Base-by-base conservation (phyloP, 2,888 invertebrate genomes). In the Odontomyia ornata region DNA sequence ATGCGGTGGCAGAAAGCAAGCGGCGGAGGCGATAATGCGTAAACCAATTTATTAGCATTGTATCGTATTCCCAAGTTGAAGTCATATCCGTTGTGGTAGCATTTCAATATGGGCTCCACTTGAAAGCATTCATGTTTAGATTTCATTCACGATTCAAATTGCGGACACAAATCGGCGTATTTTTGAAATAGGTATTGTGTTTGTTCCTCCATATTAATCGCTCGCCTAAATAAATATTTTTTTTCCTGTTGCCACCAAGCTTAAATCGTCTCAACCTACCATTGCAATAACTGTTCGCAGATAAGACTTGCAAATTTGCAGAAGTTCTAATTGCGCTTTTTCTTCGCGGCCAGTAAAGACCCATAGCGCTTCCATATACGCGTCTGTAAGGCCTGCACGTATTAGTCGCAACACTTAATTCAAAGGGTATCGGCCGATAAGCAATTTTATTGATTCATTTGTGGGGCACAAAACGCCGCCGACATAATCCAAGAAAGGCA, bases 371-470 rank as follows among this genome's bases (percentile, higher is more conserved):
- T 9, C 7, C 52, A 52, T 52, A 4, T 15, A 52, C 52, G 15
- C 15, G 4, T 4, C 13, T 52, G 5, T 15, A 36, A 36, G 52
- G 5, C 52, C 9, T 36, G 36, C 36, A 15, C 18, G 52, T 52
- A 4, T 52, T 9, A n/a, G 52, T 18, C 4, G 52, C 7, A 4
- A 52, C 23, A 5, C 4, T 60, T 60, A 36, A 36, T 36, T 36
- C 3, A 25, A 25, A 25, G 57, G 57, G 57, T 60, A 60, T 23
- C 57, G 25, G 4, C 57, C 23, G 57, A 60, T 60, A 60, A 60
- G 57, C 57, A 60, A 23, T 23, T 60, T 23, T 23, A 60, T 60
- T 60, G 57, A 60, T 60, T 60, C 23, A 13, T 23, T 60, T 60
- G 7, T 5, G 57, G 57, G 4, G 11, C 23, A 5, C 21, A 11